Percentiles rank a stretch among this genome's conserved stretches.
These are phyloP conservation scores for Pogonus chalceus DNA, from an alignment of 1,140 invertebrate genomes.

Conservation along the genomic window DNA sequence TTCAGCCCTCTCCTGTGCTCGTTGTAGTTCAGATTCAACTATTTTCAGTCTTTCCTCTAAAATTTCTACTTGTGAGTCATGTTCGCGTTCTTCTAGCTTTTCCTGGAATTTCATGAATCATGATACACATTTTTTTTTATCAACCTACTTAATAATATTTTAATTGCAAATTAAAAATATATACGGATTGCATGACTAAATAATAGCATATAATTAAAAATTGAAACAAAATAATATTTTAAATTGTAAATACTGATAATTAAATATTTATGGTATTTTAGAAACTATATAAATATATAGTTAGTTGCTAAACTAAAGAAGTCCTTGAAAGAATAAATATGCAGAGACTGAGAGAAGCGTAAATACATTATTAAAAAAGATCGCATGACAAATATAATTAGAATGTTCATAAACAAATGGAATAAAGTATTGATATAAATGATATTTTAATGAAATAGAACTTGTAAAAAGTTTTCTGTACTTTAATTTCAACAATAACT, in stretches of 20 bases:
- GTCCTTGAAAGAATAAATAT: background rate
- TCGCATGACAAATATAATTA: conserved; percentile 2
- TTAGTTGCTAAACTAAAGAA: background rate
- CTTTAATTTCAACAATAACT: too few species aligned
- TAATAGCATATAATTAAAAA: too few species aligned
- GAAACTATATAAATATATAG: too few species aligned
- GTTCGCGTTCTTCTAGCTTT: conserved; percentile 53
- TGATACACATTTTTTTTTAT: background rate
- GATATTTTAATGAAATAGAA: background rate
- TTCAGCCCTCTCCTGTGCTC: conserved; percentile 49
- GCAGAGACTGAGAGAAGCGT: background rate
- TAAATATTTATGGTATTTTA: too few species aligned
- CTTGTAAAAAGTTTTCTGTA: too few species aligned
- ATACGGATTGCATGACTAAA: background rate
- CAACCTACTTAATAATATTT: background rate
- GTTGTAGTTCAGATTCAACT: conserved; percentile 52
- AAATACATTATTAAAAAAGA: background rate
- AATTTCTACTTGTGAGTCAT: conserved; percentile 54
- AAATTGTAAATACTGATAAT: too few species aligned
- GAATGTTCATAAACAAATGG: background rate
- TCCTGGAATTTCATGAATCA: conserved; percentile 39
- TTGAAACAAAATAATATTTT: too few species aligned
- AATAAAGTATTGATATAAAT: background rate
- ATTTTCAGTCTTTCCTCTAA: conserved; percentile 59
- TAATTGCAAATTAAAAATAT: conserved; percentile 10